Conservation (phyloP, 2,797 vertebrate species). For the Falco naumanni region DNA sequence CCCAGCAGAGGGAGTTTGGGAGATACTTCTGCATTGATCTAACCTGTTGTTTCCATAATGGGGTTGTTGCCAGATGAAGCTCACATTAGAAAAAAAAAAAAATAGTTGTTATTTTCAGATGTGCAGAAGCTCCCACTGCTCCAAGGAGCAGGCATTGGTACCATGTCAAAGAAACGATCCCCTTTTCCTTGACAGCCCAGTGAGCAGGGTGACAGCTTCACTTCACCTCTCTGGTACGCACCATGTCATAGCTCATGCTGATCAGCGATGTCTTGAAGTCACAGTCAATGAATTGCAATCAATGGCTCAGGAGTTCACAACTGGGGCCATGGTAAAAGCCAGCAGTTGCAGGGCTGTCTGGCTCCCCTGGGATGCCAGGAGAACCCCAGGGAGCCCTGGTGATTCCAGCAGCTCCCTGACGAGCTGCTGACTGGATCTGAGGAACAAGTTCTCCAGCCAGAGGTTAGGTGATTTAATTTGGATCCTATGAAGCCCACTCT, state of each 20-base stretch:
- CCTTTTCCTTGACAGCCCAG: background rate
- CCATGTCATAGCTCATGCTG: background rate
- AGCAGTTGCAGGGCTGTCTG: background rate
- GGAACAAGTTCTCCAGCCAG: background rate
- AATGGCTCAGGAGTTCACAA: background rate
- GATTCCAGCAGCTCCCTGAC: background rate
- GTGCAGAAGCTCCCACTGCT: background rate
- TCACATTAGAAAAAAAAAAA: background rate
- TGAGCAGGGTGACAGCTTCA: background rate
- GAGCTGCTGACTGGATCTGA: background rate
- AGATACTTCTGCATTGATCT: background rate
- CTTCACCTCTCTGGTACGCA: background rate
- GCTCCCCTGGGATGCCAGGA: background rate
- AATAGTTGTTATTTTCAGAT: background rate
- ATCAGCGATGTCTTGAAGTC: fast-evolving
- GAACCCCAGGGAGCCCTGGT: background rate
- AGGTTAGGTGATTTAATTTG: background rate
- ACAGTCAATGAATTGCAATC: background rate
- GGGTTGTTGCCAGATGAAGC: background rate
- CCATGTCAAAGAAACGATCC: fast-evolving
- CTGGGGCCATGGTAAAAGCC: fast-evolving
- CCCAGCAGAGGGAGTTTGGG: slow-evolving; percentile 12
- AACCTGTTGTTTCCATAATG: background rate
- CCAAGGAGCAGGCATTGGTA: background rate
- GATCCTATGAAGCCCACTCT: background rate